Conservation (phyloP, 2,113 vertebrate genomes). For the Dinomys branickii region DNA sequence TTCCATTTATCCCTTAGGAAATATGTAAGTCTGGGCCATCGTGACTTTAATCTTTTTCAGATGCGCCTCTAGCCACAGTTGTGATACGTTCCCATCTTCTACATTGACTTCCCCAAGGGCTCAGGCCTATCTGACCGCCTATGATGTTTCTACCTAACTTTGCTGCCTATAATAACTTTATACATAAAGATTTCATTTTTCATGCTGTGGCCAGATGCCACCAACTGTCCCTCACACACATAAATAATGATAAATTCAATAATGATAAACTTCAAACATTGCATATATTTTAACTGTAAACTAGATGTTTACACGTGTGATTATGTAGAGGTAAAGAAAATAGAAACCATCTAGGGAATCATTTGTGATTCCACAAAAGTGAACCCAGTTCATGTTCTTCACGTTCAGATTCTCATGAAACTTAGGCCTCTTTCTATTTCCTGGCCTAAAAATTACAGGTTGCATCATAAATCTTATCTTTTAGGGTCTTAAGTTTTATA, state of each 20-base stretch:
- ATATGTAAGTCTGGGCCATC: too few relatives aligned
- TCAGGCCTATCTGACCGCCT: background rate
- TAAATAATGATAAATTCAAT: background rate
- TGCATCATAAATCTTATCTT: background rate
- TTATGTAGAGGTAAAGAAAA: background rate
- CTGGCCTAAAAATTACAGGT: background rate
- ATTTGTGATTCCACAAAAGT: background rate
- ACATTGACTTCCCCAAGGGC: background rate
- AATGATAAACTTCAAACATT: background rate
- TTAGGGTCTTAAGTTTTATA: background rate
- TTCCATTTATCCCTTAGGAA: background rate
- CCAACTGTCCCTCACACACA: background rate
- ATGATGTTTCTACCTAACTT: background rate
- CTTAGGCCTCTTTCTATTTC: background rate
- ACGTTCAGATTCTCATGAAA: background rate
- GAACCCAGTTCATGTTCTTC: conserved; percentile 31
- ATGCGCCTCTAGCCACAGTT: background rate
- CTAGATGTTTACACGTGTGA: background rate
- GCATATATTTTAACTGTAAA: background rate
- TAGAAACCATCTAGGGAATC: background rate
- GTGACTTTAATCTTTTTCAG: background rate
- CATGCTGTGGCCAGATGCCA: background rate
- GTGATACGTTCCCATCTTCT: background rate
- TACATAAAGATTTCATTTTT: conserved; percentile 7
- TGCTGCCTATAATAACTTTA: background rate